phyloP scores from a whole-genome alignment of 2,888 invertebrate genomes.

The Cyclophora albipunctata region DNA sequence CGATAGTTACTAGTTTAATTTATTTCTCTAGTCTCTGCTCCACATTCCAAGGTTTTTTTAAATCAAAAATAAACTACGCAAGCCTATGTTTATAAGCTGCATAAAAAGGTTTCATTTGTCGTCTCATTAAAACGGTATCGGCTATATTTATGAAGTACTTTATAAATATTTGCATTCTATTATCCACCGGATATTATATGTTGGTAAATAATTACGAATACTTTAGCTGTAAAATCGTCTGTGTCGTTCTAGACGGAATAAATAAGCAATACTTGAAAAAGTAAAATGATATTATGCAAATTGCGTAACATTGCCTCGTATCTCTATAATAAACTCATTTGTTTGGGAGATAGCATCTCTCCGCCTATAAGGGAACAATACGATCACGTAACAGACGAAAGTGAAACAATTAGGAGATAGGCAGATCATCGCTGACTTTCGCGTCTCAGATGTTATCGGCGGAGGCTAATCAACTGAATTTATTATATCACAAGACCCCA shows the following conservation, averaged over 20 bases:
- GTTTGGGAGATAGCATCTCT: conserved; percentile 56
- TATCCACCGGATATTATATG: no score
- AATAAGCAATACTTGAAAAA: conserved; percentile 28
- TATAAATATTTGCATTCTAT: no score
- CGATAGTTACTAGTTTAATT: conserved; percentile 30
- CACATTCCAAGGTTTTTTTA: conserved; percentile 5
- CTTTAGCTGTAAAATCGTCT: no score
- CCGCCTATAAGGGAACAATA: conserved; percentile 43
- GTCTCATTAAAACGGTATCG: no score
- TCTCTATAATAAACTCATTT: conserved; percentile 57
- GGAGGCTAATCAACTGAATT: conserved; percentile 24
- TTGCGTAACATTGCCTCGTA: conserved; percentile 48
- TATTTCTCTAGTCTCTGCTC: conserved; percentile 8
- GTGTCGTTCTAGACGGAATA: conserved; percentile 1
- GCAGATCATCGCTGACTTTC: conserved; percentile 50
- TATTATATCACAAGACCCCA: conserved; percentile 23
- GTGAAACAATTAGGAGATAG: conserved; percentile 63
- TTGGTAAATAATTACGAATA: no score
- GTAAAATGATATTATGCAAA: conserved; percentile 42
- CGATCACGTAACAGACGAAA: conserved; percentile 54
- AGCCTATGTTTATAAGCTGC: no score
- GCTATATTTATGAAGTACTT: no score
- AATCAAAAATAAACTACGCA: no score
- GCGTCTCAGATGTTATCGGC: conserved; percentile 32
- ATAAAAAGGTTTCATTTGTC: no score